Evolutionary conservation across 2,797 vertebrate genomes (phyloP).

Genomic region (Hydrocynus forskahlii): DNA sequence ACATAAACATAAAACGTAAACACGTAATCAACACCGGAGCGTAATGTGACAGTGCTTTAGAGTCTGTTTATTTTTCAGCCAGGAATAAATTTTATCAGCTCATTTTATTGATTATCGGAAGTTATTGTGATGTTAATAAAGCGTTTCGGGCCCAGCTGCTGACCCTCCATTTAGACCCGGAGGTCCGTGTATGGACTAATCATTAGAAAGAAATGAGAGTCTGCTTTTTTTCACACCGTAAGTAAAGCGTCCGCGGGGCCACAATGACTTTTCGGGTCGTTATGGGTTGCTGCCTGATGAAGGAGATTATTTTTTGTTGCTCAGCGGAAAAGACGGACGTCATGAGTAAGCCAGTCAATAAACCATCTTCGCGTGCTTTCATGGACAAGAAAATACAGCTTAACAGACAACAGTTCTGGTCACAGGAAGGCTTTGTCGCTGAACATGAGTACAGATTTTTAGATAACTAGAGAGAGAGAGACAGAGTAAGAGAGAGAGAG

Average conservation of each 20-base stretch:
- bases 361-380: slow-evolving; percentile 32
- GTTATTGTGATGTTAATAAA: too few species aligned
- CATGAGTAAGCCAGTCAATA: slow-evolving; percentile 48
- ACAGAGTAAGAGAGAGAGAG: neutral
- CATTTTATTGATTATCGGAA: too few species aligned
- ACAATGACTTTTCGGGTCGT: neutral
- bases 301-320: neutral
- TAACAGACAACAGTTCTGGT: slow-evolving; percentile 41
- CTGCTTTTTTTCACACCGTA: neutral
- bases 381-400: slow-evolving; percentile 55
- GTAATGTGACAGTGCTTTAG: too few species aligned
- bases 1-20: too few species aligned
- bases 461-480: slow-evolving; percentile 47
- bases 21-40: too few species aligned
- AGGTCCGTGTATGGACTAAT: neutral
- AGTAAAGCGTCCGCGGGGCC: neutral
- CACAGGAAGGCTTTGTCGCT: slow-evolving; percentile 42
- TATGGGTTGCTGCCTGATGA: too few species aligned
- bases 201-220: neutral
- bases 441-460: slow-evolving; percentile 51
- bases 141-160: too few species aligned
- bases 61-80: too few species aligned
- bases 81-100: too few species aligned
- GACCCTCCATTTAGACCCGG: neutral
- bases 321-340: neutral